These are phyloP conservation scores for Hecatera dysodea DNA, from an alignment of 2,888 invertebrate species.

Conservation along the genomic window DNA sequence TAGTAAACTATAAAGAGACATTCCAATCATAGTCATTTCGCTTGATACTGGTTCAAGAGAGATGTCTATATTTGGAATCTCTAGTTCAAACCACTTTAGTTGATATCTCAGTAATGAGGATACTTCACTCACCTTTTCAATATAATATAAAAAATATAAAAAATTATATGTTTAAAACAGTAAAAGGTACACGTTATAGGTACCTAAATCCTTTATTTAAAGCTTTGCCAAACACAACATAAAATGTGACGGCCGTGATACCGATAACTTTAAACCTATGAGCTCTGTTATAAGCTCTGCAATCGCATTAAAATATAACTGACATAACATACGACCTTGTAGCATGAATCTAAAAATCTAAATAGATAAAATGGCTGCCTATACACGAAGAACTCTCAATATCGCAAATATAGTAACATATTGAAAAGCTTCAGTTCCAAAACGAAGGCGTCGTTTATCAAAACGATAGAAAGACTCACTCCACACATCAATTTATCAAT, in stretches of 20 bases:
- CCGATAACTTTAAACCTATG: too few species aligned
- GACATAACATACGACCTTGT: not conserved
- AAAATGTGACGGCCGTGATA: too few species aligned
- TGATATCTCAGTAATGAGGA: too few species aligned
- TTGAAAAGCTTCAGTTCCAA: conserved; percentile 61
- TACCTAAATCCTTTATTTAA: too few species aligned
- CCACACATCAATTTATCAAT: conserved; percentile 70
- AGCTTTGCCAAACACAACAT: too few species aligned
- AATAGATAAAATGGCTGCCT: conserved; percentile 31
- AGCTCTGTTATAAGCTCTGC: not conserved
- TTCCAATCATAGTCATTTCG: not conserved
- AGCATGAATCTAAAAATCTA: conserved; percentile 14
- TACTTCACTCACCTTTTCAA: too few species aligned
- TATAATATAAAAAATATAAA: too few species aligned
- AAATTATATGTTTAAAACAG: too few species aligned
- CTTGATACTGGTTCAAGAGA: not conserved
- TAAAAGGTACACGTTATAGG: too few species aligned
- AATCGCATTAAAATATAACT: conserved; percentile 1
- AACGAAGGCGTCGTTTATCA: conserved; percentile 67
- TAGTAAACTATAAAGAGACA: not conserved
- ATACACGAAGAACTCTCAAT: conserved; percentile 13
- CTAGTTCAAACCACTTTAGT: too few species aligned
- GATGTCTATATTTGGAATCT: too few species aligned
- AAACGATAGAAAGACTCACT: conserved; percentile 64
- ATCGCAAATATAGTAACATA: conserved; percentile 44